Evolutionary conservation across 2,888 invertebrate species (phyloP), one percentile per base, ranked within the genome.

Genomic region (Archips xylosteana): DNA sequence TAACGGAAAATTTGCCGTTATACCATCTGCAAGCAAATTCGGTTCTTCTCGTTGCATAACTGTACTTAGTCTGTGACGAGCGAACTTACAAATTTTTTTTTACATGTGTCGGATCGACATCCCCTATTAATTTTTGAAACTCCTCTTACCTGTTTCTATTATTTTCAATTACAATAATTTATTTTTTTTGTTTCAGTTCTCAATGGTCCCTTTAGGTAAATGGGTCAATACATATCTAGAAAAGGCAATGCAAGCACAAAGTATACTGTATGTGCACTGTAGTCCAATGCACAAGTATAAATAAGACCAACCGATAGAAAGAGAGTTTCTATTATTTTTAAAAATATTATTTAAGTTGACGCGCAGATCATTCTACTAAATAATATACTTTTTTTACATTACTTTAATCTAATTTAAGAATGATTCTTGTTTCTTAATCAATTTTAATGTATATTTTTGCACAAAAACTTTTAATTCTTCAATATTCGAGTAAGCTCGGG

Each of bases 161-260:
- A 32, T 51, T 69, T 69, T 8, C 9, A 5, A 45, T 74, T 65
- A 12, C 66, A 67, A 70, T 72, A 75, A 75, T 78, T 76, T 74
- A 0, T 62, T 78, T 80, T 81, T 78, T 90, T 92, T 93, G 93
- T 94, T 94, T 88, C 93, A 93, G 93, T 90, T 92, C 87, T 77
- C 84, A 91, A 73, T 91, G 90, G 89, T 93, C 92, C 54, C 79
- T 93, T 83, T 93, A 87, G 78, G 65, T 82, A 75, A 74, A 65
- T 80, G 81, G 85, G 84, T 84, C 77, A 83, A 23, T 32, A 32
- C 57, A 23, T 32, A 57, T 57, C 23, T 23, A 54, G 51, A 54
- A 23, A 54, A 57, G 32, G 23, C 51, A 65, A 74, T 59, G 63
- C 60, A 69, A 63, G 74, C 68, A 76, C 75, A 74, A 72, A 63